These are phyloP conservation scores for Cercocebus atys DNA, from an alignment of 2,113 vertebrate genomes.

Conservation along the genomic window DNA sequence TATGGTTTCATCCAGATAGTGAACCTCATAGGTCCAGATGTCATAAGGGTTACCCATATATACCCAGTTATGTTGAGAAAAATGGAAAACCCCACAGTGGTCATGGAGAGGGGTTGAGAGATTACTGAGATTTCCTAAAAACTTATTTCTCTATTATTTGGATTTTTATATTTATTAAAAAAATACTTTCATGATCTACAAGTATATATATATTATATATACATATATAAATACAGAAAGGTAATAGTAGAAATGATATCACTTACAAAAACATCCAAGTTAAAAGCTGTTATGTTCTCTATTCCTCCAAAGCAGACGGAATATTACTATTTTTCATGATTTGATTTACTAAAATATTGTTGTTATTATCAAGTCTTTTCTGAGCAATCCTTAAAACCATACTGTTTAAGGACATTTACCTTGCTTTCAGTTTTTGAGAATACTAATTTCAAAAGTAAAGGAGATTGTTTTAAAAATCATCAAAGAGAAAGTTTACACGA, in stretches of 20 bases:
- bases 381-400: neutral
- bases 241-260: neutral
- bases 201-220: neutral
- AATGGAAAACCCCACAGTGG: neutral
- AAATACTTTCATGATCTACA: neutral
- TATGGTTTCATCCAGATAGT: neutral
- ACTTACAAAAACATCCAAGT: neutral
- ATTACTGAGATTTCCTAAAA: neutral
- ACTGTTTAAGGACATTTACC: neutral
- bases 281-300: neutral
- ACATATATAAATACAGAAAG: neutral
- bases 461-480: neutral
- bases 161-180: neutral
- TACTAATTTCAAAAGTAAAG: slow-evolving; percentile 1
- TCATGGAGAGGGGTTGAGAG: neutral
- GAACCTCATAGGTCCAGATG: neutral
- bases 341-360: neutral
- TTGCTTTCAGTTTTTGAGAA: neutral
- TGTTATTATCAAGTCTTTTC: neutral
- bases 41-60: neutral
- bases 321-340: neutral
- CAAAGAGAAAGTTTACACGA: neutral
- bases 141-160: neutral
- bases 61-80: neutral
- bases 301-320: neutral